Evolutionary conservation across 2,888 invertebrate species (phyloP).

Genomic region (Epinotia nisella): DNA sequence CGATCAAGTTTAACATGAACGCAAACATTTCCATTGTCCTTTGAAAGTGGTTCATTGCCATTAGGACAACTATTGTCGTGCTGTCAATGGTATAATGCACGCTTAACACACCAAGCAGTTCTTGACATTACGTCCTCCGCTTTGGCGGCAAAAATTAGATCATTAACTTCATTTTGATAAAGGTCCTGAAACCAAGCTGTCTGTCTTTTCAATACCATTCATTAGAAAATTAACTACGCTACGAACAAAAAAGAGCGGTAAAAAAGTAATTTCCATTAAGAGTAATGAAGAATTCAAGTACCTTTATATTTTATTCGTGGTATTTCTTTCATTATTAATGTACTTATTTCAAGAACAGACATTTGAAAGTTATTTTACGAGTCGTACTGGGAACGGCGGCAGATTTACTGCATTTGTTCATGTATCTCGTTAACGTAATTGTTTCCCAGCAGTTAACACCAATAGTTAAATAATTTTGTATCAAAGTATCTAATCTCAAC

Average conservation of each 20-base stretch:
- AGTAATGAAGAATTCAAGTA: slow-evolving; percentile 7
- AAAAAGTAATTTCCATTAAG: slow-evolving; percentile 5
- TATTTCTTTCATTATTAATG: slow-evolving; percentile 27
- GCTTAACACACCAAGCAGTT: slow-evolving; percentile 34
- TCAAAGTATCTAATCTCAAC: slow-evolving; percentile 69
- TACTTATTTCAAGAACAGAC: slow-evolving; percentile 17
- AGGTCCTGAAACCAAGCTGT: not conserved
- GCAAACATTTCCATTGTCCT: slow-evolving; percentile 42
- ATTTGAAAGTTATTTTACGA: slow-evolving; percentile 33
- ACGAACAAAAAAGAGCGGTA: not conserved
- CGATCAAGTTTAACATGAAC: slow-evolving; percentile 39
- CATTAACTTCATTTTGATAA: not conserved
- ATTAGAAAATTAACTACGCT: slow-evolving; percentile 5
- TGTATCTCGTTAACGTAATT: slow-evolving; percentile 51
- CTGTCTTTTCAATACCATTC: not conserved
- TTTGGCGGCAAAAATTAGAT: slow-evolving; percentile 12
- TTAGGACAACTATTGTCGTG: slow-evolving; percentile 43
- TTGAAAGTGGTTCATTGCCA: slow-evolving; percentile 45
- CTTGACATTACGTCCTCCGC: slow-evolving; percentile 31
- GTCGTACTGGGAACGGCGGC: slow-evolving; percentile 11
- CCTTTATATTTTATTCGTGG: slow-evolving; percentile 7
- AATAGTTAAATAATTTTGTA: slow-evolving; percentile 65
- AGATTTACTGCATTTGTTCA: slow-evolving; percentile 33
- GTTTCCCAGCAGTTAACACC: slow-evolving; percentile 59
- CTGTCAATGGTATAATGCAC: slow-evolving; percentile 39